Percentiles rank a stretch among this genome's conserved stretches.
phyloP scores from a whole-genome alignment of 1,140 invertebrate species.

The Choristoneura fumiferana region DNA sequence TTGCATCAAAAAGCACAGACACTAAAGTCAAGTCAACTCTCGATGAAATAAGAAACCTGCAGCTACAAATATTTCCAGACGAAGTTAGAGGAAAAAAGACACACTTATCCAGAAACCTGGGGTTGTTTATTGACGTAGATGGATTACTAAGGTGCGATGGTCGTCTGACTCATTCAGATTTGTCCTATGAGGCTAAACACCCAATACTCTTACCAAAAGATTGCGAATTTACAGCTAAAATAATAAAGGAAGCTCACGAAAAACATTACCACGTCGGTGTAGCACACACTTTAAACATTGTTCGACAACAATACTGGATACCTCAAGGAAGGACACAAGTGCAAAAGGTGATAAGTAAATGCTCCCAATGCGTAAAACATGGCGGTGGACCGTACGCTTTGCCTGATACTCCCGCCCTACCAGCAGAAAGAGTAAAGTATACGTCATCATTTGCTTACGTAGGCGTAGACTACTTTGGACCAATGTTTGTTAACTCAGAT shows the following conservation, averaged over 20 bases:
- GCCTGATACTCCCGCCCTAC: slow-evolving; percentile 16
- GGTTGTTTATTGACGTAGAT: slow-evolving; percentile 21
- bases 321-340: slow-evolving; percentile 13
- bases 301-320: no score
- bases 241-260: slow-evolving; percentile 19
- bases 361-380: slow-evolving; percentile 17
- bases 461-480: slow-evolving; percentile 23
- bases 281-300: no score
- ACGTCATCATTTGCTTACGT: slow-evolving; percentile 15
- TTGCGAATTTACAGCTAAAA: background rate
- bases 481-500: background rate
- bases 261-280: slow-evolving; percentile 27
- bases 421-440: slow-evolving; percentile 18
- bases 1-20: no score
- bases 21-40: no score
- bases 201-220: slow-evolving; percentile 21
- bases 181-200: no score
- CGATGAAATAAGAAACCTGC: no score
- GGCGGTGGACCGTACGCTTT: slow-evolving; percentile 19
- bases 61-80: no score
- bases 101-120: slow-evolving; percentile 2
- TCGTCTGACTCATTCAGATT: background rate
- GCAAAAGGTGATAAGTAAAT: slow-evolving; percentile 21
- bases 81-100: no score
- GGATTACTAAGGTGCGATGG: slow-evolving; percentile 18